These are phyloP conservation scores for Tapera naevia DNA, from an alignment of 2,797 vertebrate genomes.

Conservation along the genomic window DNA sequence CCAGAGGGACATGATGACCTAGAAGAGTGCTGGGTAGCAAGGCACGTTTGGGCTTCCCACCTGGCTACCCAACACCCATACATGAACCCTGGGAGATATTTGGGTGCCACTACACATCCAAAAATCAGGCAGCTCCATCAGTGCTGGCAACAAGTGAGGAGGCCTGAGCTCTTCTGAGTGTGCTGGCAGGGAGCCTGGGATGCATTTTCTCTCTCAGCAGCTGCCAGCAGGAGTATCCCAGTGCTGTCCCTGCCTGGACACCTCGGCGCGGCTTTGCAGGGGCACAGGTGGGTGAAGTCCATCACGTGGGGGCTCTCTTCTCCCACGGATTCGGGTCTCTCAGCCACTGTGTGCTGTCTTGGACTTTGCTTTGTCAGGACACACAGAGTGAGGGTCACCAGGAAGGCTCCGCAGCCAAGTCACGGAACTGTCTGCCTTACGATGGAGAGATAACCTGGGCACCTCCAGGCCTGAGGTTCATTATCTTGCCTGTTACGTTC, in stretches of 20 bases:
- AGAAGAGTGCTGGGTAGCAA: neutral
- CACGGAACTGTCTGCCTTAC: neutral
- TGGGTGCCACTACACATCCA: rapidly evolving
- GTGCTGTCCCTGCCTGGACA: rapidly evolving
- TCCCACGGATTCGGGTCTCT: neutral
- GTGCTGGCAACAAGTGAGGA: neutral
- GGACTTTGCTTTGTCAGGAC: neutral
- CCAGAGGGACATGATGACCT: neutral
- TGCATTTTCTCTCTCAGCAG: neutral
- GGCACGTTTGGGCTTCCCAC: no score
- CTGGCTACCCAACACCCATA: neutral
- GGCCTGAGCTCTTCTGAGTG: neutral
- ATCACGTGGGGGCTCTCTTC: neutral
- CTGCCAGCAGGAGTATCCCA: neutral
- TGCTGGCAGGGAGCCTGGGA: neutral
- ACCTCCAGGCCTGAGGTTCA: neutral
- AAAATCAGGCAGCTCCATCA: rapidly evolving
- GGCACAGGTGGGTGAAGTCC: neutral
- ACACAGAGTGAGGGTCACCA: rapidly evolving
- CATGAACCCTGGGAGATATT: neutral
- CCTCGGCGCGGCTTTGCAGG: neutral
- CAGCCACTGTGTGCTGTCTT: rapidly evolving
- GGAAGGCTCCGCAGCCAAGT: neutral
- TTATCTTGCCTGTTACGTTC: constrained; percentile 22
- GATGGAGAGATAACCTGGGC: neutral